Evolutionary conservation across 2,797 vertebrate species (phyloP).

Genomic region (Myotis findleyi): DNA sequence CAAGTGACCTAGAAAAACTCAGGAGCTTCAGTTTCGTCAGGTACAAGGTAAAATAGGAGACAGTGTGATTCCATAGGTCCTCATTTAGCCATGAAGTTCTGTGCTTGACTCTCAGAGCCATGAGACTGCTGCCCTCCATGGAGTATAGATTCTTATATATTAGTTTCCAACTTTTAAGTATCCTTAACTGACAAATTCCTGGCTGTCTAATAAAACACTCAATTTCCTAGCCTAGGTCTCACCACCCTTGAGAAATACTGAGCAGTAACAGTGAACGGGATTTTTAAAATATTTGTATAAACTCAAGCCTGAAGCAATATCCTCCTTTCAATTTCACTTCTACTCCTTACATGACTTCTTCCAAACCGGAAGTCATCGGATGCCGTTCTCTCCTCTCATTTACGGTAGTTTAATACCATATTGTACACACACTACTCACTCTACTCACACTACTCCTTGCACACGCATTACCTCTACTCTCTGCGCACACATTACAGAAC

Average conservation of each 20-base stretch:
- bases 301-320: conserved; percentile 24
- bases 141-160: neutral
- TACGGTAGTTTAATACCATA: neutral
- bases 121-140: neutral
- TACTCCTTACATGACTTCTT: neutral
- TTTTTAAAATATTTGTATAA: conserved; percentile 30
- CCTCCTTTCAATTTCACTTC: conserved; percentile 19
- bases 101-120: neutral
- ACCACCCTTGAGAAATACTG: neutral
- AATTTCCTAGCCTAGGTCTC: neutral
- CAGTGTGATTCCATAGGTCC: neutral
- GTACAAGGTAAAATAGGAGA: neutral
- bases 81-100: neutral
- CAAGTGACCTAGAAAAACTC: neutral
- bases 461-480: neutral
- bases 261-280: conserved; percentile 22
- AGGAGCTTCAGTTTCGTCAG: neutral
- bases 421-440: neutral
- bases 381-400: neutral
- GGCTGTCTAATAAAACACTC: neutral
- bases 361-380: neutral
- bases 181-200: neutral
- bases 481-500: neutral
- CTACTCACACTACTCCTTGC: neutral
- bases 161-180: neutral